A percentile compares a stretch with the other conserved stretches of the same genome.
Evolutionary conservation across 1,140 invertebrate species (phyloP).

Genomic region (Bacillus rossius): DNA sequence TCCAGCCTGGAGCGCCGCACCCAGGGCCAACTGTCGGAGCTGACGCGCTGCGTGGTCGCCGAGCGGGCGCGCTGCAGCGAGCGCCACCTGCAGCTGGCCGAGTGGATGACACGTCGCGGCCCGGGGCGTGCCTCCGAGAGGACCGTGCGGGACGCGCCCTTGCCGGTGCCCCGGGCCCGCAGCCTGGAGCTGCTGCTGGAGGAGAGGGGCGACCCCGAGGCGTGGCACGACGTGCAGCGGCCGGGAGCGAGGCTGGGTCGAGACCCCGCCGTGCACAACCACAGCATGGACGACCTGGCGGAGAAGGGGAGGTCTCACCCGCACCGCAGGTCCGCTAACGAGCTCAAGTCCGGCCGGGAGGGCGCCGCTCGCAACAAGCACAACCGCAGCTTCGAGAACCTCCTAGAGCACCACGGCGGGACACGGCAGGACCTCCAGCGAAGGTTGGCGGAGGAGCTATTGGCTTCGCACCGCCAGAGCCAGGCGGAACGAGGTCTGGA

Average conservation of each 20-base stretch:
- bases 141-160: slow-evolving; percentile 50
- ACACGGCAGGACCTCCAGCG: slow-evolving; percentile 34
- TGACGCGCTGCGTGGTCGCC: slow-evolving; percentile 57
- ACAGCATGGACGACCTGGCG: slow-evolving; percentile 1
- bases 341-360: neutral
- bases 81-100: slow-evolving; percentile 58
- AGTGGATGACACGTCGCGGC: slow-evolving; percentile 49
- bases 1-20: slow-evolving; percentile 63
- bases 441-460: slow-evolving; percentile 17
- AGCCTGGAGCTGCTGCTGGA: slow-evolving; percentile 15
- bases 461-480: slow-evolving; percentile 24
- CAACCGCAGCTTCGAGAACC: slow-evolving; percentile 26
- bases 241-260: neutral
- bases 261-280: neutral
- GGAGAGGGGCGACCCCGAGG: neutral
- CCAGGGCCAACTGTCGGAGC: slow-evolving; percentile 65
- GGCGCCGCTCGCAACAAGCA: slow-evolving; percentile 26
- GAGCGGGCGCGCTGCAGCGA: slow-evolving; percentile 58
- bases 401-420: slow-evolving; percentile 32
- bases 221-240: neutral
- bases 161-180: slow-evolving; percentile 38
- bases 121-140: slow-evolving; percentile 11
- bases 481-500: slow-evolving; percentile 24
- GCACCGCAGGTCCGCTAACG: slow-evolving; percentile 6
- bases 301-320: slow-evolving; percentile 5